Evolutionary conservation across 2,888 invertebrate species (phyloP), one percentile per base, ranked within the genome.

Genomic region (Ecdyonurus torrentis): DNA sequence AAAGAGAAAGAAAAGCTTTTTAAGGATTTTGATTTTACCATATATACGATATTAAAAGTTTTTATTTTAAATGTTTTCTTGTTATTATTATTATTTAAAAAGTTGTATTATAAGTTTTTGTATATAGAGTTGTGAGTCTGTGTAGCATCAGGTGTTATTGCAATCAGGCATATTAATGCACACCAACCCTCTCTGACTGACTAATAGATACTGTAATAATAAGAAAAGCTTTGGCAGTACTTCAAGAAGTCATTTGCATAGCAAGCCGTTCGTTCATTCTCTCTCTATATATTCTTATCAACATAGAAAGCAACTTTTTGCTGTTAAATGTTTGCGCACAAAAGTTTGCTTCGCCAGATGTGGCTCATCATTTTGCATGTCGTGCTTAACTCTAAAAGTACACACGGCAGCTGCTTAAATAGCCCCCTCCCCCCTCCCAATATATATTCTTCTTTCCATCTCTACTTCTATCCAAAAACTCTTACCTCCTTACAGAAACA

Each of bases 131-230:
- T 15, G 37, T 5, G 7, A 37, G 5, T 37, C 37, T 5, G 37
- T 10, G 5, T 5, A 37, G 37, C 37, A 37, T 37, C 37, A 37
- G 37, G 37, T 37, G 37, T 15, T 37, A 5, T 37, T 37, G 37
- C 37, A 5, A 37, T 37, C 37, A 37, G 37, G 7, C 5, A 55
- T 55, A 20, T 55, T 55, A 55, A 55, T 55, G 55, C 55, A 22
- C 15, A 22, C 55, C 55, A 20, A 5, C 55, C 10, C 19, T 50
- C 50, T n/a, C n/a, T n/a, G n/a, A n/a, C n/a, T n/a, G 37, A 22
- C 55, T 55, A 55, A 55, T 55, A 55, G 55, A 55, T 55, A 55
- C 55, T 55, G 55, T 22, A 55, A 55, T 55, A 55, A 55, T 55
- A 55, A 55, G 55, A 55, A 22, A 55, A n/a, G 18, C 10, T 7